Conservation (phyloP, 2,113 vertebrate genomes). For the Arizona elegans region DNA sequence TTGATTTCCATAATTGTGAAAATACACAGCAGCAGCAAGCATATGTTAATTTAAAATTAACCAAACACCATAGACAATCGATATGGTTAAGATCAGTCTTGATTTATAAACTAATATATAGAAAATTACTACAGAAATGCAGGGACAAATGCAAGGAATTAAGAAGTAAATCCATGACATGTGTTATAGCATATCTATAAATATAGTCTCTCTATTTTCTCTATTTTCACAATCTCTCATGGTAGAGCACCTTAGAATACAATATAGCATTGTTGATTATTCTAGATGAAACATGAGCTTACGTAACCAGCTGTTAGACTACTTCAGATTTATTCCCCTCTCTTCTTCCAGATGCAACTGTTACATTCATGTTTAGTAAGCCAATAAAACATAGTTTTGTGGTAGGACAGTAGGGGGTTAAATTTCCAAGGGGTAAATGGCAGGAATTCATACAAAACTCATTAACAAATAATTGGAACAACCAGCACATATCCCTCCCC, state of each 20-base stretch:
- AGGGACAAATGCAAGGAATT: neutral
- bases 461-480: constrained; percentile 40
- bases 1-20: neutral
- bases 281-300: constrained; percentile 1
- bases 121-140: neutral
- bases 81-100: neutral
- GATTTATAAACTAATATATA: neutral
- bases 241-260: neutral
- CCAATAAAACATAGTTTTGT: constrained; percentile 38
- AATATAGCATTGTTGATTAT: neutral
- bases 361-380: constrained; percentile 29
- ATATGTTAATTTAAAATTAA: neutral
- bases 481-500: neutral
- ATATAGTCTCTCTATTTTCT: neutral
- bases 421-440: constrained; percentile 47
- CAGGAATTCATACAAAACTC: constrained; percentile 10
- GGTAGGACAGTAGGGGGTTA: neutral
- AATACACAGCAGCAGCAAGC: neutral
- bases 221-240: neutral
- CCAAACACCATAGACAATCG: neutral
- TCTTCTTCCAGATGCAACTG: neutral
- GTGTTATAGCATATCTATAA: neutral
- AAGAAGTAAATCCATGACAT: neutral
- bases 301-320: neutral
- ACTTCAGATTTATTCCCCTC: constrained; percentile 8